These are phyloP conservation scores for Enteromius anoplus DNA, from an alignment of 2,797 vertebrate species.

Conservation along the genomic window DNA sequence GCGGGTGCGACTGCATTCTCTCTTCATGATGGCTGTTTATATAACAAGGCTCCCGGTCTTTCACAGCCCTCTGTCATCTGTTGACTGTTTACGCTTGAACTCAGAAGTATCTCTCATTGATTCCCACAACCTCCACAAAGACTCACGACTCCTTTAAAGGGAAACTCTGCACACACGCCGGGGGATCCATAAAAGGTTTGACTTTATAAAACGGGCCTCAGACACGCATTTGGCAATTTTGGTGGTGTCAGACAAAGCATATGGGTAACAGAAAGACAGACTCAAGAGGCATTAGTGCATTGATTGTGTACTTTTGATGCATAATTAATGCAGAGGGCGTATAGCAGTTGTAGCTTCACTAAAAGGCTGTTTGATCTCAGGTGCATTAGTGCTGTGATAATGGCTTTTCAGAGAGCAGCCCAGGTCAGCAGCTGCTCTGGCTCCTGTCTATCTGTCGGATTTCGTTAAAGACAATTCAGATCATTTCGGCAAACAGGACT, in stretches of 20 bases:
- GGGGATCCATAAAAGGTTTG: conserved; percentile 53
- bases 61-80: conserved; percentile 21
- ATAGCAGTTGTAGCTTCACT: conserved; percentile 36
- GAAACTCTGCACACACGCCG: conserved; percentile 37
- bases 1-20: conserved; percentile 11
- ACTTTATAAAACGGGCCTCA: conserved; percentile 11
- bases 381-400: conserved; percentile 55
- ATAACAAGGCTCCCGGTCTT: conserved; percentile 37
- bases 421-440: conserved; percentile 56
- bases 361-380: conserved; percentile 49
- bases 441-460: conserved; percentile 48
- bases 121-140: conserved; percentile 42
- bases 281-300: conserved; percentile 29
- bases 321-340: conserved; percentile 58
- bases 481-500: conserved; percentile 8
- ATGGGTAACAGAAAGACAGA: conserved; percentile 17
- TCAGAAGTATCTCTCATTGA: conserved; percentile 47
- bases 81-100: conserved; percentile 50
- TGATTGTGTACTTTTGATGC: conserved; percentile 55
- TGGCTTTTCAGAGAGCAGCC: conserved; percentile 52
- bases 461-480: conserved; percentile 40
- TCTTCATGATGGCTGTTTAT: conserved; percentile 45
- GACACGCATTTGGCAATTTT: conserved; percentile 4
- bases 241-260: conserved; percentile 31
- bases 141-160: conserved; percentile 56